A percentile compares a stretch with the other conserved stretches of the same genome.
phyloP scores from a whole-genome alignment of 2,797 vertebrate species.

The Picus viridis region DNA sequence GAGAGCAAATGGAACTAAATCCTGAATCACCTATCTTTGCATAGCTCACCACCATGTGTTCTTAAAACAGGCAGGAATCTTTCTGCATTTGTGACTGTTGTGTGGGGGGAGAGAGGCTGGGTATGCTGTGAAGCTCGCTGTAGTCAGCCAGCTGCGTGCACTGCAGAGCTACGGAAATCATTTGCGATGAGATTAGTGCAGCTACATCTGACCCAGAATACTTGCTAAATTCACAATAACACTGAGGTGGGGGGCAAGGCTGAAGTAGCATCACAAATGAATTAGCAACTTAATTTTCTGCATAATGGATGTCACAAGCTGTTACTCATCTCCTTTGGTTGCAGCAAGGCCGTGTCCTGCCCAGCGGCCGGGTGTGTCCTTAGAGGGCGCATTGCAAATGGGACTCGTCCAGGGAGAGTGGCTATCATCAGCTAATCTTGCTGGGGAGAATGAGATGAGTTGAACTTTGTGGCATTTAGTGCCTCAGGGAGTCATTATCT shows the following conservation, averaged over 20 bases:
- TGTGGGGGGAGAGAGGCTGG: background rate
- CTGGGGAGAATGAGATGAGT: constrained; percentile 53
- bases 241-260: background rate
- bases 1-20: background rate
- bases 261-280: constrained; percentile 47
- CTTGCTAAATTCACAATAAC: constrained; percentile 34
- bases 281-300: constrained; percentile 48
- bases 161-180: background rate
- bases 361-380: background rate
- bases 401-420: background rate
- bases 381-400: background rate
- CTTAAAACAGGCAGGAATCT: background rate
- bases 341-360: background rate
- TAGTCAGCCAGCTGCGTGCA: constrained; percentile 37
- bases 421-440: constrained; percentile 62
- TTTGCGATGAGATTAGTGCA: constrained; percentile 29
- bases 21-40: background rate
- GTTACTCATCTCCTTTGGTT: background rate
- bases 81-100: background rate
- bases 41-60: background rate
- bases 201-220: constrained; percentile 19
- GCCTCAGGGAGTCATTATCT: constrained; percentile 66
- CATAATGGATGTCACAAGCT: background rate
- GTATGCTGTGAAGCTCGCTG: background rate
- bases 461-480: constrained; percentile 41